These are phyloP conservation scores for Daktulosphaira vitifoliae DNA, from an alignment of 1,140 invertebrate species.

Conservation along the genomic window DNA sequence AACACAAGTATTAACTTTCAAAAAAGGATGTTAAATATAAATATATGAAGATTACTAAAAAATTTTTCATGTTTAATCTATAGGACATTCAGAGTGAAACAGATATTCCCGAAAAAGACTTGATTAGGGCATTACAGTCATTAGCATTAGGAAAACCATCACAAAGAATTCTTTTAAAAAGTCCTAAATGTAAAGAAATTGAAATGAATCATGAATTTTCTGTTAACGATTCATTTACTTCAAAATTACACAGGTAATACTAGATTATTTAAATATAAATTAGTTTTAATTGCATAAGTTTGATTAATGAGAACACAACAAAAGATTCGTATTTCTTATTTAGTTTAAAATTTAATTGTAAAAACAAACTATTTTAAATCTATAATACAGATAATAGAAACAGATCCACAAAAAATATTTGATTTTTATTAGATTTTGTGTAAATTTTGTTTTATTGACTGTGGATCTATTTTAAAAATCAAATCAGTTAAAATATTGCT, in stretches of 20 bases:
- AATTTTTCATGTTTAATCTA: slow-evolving; percentile 36
- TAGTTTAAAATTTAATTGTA: no score
- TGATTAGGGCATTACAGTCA: slow-evolving; percentile 90
- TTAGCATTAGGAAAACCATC: slow-evolving; percentile 96
- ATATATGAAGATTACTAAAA: neutral
- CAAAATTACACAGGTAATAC: slow-evolving; percentile 80
- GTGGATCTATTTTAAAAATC: no score
- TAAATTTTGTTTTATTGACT: no score
- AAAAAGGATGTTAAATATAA: no score
- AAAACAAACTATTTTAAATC: no score
- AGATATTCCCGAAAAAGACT: slow-evolving; percentile 93
- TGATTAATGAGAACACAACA: no score
- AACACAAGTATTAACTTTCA: no score
- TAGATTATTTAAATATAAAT: neutral
- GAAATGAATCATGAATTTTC: slow-evolving; percentile 85
- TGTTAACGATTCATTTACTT: slow-evolving; percentile 97
- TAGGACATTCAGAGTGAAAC: slow-evolving; percentile 94
- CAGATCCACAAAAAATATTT: no score
- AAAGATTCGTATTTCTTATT: no score
- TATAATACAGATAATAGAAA: no score
- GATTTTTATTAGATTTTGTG: no score
- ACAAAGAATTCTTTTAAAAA: slow-evolving; percentile 89
- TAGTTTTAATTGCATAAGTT: neutral
- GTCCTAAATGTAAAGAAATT: slow-evolving; percentile 92
- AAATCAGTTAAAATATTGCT: neutral